Evolutionary conservation across 1,140 invertebrate genomes (phyloP), one percentile per base, ranked within the genome.

Genomic region (Druon quercuslanigerum): DNA sequence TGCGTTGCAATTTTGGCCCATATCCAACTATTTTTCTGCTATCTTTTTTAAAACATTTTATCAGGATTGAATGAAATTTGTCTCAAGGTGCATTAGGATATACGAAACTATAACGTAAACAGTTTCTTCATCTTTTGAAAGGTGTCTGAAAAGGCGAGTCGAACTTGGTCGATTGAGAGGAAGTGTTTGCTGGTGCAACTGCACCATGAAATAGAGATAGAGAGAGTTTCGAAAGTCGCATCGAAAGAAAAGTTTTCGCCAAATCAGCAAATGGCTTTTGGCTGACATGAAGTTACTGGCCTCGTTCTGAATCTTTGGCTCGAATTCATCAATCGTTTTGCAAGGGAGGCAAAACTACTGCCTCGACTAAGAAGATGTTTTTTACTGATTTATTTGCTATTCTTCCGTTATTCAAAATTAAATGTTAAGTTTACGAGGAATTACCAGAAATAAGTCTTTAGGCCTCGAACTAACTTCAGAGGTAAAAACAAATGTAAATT

Each of bases 261-360:
- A 66, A 66, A 66, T 66, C 60, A 66, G 60, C 60, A 66, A 66
- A 66, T 66, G 16, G 60, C 60, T 66, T 66, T 66, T 46, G 60
- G 60, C 60, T 66, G 60, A 66, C 25, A 66, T 46, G 40, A 46
- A 46, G 40, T 46, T 46, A 46, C 40, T 46, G 40, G 9, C 40
- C 40, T 46, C 40, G 40, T 33, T n/a, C 60, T 66, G 20, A 66
- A 66, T 33, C 60, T n/a, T 14, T 66, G 60, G 60, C 16, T 16
- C n/a, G 33, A 20, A 19, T 20, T 25, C 56, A 40, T 33, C 60
- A 60, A 60, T 60, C 57, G 60, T 46, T 66, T 66, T 40, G 60
- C 60, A 66, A 60, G 13, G 13, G 8, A 16, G 4, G 33, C 14
- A 14, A 60, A 40, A 46, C 40, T 9, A 40, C 60, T 66, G 60